Percentiles rank a stretch among this genome's conserved stretches.
Evolutionary conservation across 64 coral and sea anemone genomes (phyloP).

Genomic region (Actinia equina): DNA sequence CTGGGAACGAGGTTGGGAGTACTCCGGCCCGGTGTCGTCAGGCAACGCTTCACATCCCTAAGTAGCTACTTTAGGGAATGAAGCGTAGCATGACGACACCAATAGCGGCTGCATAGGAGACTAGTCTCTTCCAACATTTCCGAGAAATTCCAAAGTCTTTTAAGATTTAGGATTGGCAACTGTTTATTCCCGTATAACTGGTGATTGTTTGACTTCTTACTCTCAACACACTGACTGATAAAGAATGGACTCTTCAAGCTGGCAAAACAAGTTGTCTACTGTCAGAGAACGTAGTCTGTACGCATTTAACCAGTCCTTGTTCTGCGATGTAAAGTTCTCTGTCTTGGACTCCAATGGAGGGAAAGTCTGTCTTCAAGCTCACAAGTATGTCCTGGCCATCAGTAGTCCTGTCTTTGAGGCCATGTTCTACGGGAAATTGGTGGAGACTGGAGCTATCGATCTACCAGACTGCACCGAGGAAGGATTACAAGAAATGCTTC

Average conservation of each 20-base stretch:
- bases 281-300: slow-evolving; percentile 21
- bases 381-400: slow-evolving; percentile 42
- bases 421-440: slow-evolving; percentile 41
- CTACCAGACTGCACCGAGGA: slow-evolving; percentile 32
- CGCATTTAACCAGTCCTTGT: slow-evolving; percentile 32
- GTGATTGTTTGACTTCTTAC: not conserved
- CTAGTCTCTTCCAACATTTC: too few relatives aligned
- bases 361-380: slow-evolving; percentile 2
- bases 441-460: slow-evolving; percentile 18
- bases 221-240: not conserved
- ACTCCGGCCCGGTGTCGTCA: too few relatives aligned
- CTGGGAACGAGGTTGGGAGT: too few relatives aligned
- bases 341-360: slow-evolving; percentile 2
- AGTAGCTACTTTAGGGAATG: too few relatives aligned
- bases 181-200: too few relatives aligned
- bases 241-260: slow-evolving; percentile 1
- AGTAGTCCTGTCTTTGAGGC: slow-evolving; percentile 46
- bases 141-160: too few relatives aligned
- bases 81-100: too few relatives aligned
- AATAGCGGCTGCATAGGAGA: too few relatives aligned
- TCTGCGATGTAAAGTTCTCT: slow-evolving; percentile 47
- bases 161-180: too few relatives aligned
- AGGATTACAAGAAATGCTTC: slow-evolving; percentile 31
- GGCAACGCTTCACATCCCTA: too few relatives aligned
- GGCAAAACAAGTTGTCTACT: slow-evolving; percentile 10